These are phyloP conservation scores for Chelon auratus DNA, from an alignment of 2,797 vertebrate genomes.

Conservation along the genomic window DNA sequence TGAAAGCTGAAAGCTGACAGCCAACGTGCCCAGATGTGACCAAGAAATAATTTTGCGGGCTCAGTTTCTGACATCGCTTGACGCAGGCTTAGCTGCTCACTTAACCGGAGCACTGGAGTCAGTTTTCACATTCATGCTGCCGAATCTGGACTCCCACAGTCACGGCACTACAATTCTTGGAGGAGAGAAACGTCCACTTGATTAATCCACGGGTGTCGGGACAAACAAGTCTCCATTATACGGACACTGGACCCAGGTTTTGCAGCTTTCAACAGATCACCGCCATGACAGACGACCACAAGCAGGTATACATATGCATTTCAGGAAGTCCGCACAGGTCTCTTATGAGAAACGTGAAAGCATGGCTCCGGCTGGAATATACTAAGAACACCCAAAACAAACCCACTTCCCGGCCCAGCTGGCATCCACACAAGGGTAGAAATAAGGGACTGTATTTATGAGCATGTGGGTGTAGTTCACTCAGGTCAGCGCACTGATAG, in stretches of 20 bases:
- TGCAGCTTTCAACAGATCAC: conserved; percentile 84
- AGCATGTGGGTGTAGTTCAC: conserved; percentile 79
- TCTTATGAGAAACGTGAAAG: conserved; percentile 79
- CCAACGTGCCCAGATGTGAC: conserved; percentile 62
- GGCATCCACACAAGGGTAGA: conserved; percentile 78
- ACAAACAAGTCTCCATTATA: conserved; percentile 82
- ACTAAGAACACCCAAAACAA: conserved; percentile 85
- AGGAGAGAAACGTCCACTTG: conserved; percentile 63
- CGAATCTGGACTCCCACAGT: conserved; percentile 37
- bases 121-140: conserved; percentile 51
- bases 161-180: conserved; percentile 53
- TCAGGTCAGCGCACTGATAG: conserved; percentile 77
- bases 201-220: conserved; percentile 74
- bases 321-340: conserved; percentile 78
- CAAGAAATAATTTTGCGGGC: conserved; percentile 68
- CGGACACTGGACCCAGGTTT: conserved; percentile 70
- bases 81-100: conserved; percentile 54
- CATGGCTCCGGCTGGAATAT: conserved; percentile 71
- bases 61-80: conserved; percentile 62
- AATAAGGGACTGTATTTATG: conserved; percentile 86
- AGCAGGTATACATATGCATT: conserved; percentile 79
- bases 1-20: conserved; percentile 48
- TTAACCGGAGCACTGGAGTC: conserved; percentile 55
- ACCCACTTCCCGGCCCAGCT: conserved; percentile 78
- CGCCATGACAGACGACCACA: conserved; percentile 81